Evolutionary conservation across 2,888 invertebrate species (phyloP), one percentile per base, ranked within the genome.

Genomic region (Caenorhabditis sulstoni): DNA sequence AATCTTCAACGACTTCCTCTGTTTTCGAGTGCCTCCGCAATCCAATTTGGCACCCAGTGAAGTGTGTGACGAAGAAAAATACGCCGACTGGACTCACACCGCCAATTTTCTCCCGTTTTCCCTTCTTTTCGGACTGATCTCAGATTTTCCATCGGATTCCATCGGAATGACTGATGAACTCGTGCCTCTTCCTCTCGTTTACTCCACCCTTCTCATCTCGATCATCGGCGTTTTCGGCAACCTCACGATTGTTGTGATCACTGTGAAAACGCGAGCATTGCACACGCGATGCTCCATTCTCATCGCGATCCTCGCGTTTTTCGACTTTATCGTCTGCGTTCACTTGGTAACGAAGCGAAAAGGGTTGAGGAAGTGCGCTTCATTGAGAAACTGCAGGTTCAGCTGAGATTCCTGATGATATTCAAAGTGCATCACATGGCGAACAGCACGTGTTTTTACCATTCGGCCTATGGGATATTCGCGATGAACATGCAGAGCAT

Each of bases 291-390:
- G 84, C 41, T 71, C 76, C 22, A 35, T 82, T 39, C 64, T 82
- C 20, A 84, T 84, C n/a, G 78, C 73, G 1, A 57, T 77, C 0
- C 70, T 82, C 41, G 80, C 81, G 0, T 61, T 62, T 11, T 71
- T 68, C 16, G 82, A 84, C 47, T 65, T 77, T 18, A 41, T 84
- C 11, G 81, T 82, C 49, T 81, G 84, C 47, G 39, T 71, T 39
- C 78, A 82, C 65, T 41, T 84, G 59, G 84, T 84, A 12, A 66
- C 70, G n/a, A n/a, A n/a, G n/a, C n/a, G n/a, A n/a, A n/a, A n/a
- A n/a, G n/a, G n/a, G n/a, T n/a, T n/a, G 4, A 18, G 7, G 11
- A 35, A 23, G 9, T 29, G 14, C 7, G 50, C 14, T 18, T 37
- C 22, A 57, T 16, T 7, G 8, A 20, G 22, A 9, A 29, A 44